phyloP scores from a whole-genome alignment of 2,797 vertebrate species.

The Australoheros facetus region DNA sequence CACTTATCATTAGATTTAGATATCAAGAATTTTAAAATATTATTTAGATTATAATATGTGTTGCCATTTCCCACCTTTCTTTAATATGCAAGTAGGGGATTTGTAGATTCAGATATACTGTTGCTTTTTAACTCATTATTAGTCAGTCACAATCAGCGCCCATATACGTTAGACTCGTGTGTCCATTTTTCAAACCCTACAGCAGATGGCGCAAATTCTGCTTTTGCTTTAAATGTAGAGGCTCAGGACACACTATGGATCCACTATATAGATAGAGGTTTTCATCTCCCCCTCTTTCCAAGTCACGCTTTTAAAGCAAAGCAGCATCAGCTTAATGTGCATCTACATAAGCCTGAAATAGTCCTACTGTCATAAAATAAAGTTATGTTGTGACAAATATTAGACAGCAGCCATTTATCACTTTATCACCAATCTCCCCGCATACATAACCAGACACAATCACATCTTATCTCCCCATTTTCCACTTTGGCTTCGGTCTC shows the following conservation, averaged over 20 bases:
- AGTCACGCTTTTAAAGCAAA: not conserved
- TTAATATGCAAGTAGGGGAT: not conserved
- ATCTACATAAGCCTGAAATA: not conserved
- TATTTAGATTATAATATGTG: not conserved
- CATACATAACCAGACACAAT: not conserved
- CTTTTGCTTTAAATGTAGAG: not conserved
- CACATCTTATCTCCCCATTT: not conserved
- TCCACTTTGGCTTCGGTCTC: not conserved
- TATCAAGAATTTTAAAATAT: not conserved
- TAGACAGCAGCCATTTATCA: conserved; percentile 26
- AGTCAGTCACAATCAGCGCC: not conserved
- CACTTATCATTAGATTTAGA: not conserved
- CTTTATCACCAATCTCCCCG: not conserved
- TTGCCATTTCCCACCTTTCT: not conserved
- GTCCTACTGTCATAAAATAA: conserved; percentile 1
- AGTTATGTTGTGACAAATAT: conserved; percentile 20
- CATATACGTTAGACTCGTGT: not conserved
- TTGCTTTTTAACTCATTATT: not conserved
- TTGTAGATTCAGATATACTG: not conserved
- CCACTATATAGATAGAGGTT: not conserved
- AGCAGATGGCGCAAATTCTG: conserved; percentile 18
- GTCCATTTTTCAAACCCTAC: not conserved
- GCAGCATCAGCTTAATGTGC: not conserved
- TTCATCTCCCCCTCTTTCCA: not conserved
- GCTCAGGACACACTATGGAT: not conserved